A percentile compares a stretch with the other conserved stretches of the same genome.
Evolutionary conservation across 2,113 vertebrate species (phyloP).

Genomic region (Craseonycteris thonglongyai): DNA sequence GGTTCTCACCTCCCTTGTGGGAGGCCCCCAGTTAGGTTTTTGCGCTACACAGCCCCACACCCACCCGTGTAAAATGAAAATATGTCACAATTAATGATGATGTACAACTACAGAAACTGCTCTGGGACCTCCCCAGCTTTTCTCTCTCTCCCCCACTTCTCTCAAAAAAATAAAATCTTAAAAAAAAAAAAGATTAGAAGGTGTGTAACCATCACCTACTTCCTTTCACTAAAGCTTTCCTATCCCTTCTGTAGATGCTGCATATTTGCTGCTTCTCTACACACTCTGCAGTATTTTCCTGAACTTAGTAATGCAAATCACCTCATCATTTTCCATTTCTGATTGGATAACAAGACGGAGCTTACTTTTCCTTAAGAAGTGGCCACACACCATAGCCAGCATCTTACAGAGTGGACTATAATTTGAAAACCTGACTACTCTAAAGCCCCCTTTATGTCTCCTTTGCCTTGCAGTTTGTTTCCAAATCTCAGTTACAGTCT

Average conservation of each 20-base stretch:
- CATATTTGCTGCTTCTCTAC: neutral
- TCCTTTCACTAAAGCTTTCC: neutral
- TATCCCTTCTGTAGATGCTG: neutral
- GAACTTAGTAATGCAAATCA: neutral
- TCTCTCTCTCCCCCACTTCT: too few species aligned
- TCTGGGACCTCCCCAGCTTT: too few species aligned
- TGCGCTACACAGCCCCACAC: too few species aligned
- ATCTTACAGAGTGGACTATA: neutral
- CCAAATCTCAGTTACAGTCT: neutral
- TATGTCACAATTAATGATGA: too few species aligned
- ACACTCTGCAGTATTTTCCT: neutral
- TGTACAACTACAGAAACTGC: too few species aligned
- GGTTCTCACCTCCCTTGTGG: too few species aligned
- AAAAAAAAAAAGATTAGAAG: too few species aligned
- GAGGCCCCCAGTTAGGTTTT: too few species aligned
- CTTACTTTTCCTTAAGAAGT: neutral
- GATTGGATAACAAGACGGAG: neutral
- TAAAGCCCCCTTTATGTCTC: neutral
- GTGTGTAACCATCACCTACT: neutral
- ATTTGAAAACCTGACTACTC: neutral
- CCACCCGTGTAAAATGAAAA: too few species aligned
- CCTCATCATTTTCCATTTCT: neutral
- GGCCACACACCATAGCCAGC: neutral
- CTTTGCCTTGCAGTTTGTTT: neutral
- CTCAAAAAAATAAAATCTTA: too few species aligned